These are phyloP conservation scores for Micrasema minimum DNA, from an alignment of 1,140 invertebrate genomes.

Conservation along the genomic window DNA sequence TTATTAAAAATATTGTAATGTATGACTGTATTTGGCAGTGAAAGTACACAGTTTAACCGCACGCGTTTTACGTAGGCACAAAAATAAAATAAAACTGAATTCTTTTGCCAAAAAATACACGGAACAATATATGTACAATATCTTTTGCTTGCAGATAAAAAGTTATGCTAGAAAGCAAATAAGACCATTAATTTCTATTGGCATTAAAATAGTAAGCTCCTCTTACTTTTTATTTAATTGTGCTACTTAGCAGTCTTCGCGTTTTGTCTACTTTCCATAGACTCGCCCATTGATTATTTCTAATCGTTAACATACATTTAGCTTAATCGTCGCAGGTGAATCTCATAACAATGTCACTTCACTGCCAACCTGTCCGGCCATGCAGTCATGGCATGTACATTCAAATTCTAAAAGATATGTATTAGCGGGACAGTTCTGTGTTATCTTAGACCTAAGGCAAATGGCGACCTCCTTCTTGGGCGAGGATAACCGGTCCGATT, in stretches of 20 bases:
- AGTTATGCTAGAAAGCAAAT: no score
- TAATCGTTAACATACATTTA: conserved; percentile 5
- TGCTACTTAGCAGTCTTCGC: conserved; percentile 9
- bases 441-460: conserved; percentile 29
- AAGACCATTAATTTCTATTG: no score
- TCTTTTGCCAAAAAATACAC: no score
- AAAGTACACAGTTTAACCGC: no score
- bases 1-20: no score
- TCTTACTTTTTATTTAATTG: neutral
- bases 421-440: conserved; percentile 20
- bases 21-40: no score
- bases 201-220: no score
- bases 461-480: conserved; percentile 31
- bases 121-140: no score
- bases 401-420: conserved; percentile 14
- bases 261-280: conserved; percentile 23
- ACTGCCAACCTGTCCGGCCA: conserved; percentile 22
- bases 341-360: conserved; percentile 28
- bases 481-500: conserved; percentile 28
- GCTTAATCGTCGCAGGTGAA: conserved; percentile 19
- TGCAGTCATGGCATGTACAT: neutral
- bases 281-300: neutral
- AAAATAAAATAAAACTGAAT: no score
- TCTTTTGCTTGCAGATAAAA: no score
- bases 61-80: no score